A percentile compares a stretch with the other conserved stretches of the same genome.
phyloP scores from a whole-genome alignment of 2,797 vertebrate species.

The Steatocranus sp. region DNA sequence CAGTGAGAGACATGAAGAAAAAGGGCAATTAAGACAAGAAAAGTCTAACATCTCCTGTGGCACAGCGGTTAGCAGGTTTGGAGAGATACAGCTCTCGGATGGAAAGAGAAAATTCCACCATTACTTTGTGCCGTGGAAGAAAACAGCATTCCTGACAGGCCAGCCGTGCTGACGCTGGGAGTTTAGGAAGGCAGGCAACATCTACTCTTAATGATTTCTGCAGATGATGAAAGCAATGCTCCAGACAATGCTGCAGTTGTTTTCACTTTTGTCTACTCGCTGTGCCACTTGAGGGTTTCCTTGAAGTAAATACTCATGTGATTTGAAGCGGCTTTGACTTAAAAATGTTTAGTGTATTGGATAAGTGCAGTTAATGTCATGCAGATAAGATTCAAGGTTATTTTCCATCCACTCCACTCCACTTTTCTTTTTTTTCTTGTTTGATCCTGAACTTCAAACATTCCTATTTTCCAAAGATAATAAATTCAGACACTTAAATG shows the following conservation, averaged over 20 bases:
- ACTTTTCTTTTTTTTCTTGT: not conserved
- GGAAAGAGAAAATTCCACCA: conserved; percentile 57
- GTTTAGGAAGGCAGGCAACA: conserved; percentile 17
- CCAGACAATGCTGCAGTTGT: conserved; percentile 11
- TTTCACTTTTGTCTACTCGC: conserved; percentile 6
- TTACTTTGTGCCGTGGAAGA: conserved; percentile 45
- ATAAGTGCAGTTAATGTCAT: not conserved
- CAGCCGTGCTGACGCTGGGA: conserved; percentile 11
- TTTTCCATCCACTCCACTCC: not conserved
- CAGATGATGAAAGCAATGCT: conserved; percentile 62
- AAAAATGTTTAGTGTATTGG: not conserved
- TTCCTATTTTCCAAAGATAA: not conserved
- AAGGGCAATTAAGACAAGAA: not conserved
- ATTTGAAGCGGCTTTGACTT: not conserved
- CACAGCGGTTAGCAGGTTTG: not conserved
- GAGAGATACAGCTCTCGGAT: conserved; percentile 9
- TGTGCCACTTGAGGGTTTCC: not conserved
- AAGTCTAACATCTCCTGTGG: not conserved
- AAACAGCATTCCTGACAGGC: conserved; percentile 47
- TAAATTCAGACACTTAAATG: not conserved
- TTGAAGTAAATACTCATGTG: not conserved
- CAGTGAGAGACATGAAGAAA: not conserved
- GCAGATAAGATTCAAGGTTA: not conserved
- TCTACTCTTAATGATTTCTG: conserved; percentile 59
- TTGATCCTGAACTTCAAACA: not conserved